Conservation (phyloP, 2,797 vertebrate species). For the Enteromius argenteus region DNA sequence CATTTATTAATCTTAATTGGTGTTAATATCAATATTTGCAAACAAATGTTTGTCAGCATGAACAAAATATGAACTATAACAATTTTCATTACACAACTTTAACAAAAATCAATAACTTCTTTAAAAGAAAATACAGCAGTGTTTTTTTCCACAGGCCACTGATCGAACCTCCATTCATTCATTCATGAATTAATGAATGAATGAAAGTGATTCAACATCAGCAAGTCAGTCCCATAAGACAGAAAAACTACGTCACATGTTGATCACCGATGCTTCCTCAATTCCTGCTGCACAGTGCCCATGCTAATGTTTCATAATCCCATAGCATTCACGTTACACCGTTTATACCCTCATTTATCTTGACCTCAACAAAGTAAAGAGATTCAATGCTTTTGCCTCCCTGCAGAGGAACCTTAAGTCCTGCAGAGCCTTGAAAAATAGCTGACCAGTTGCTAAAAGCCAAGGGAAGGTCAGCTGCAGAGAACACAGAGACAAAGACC, state of each 20-base stretch:
- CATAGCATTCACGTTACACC: neutral
- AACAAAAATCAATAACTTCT: neutral
- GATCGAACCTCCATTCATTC: neutral
- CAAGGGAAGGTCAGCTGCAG: constrained; percentile 47
- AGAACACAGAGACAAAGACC: constrained; percentile 28
- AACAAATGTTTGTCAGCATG: neutral
- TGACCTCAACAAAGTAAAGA: neutral
- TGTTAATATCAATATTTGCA: neutral
- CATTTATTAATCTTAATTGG: neutral
- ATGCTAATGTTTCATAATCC: neutral
- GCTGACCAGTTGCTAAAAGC: constrained; percentile 36
- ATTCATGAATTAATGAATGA: too few relatives aligned
- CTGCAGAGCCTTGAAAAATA: constrained; percentile 12
- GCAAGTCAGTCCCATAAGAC: neutral
- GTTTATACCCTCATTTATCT: neutral
- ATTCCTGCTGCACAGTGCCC: neutral
- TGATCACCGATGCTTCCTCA: neutral
- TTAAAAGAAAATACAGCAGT: neutral
- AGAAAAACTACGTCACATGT: neutral
- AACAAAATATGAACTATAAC: neutral
- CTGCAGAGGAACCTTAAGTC: constrained; percentile 15
- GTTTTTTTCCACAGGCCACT: neutral
- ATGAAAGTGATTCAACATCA: neutral
- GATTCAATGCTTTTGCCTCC: neutral
- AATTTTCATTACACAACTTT: neutral